Base-by-base conservation (phyloP, 2,113 vertebrate genomes). In the Clupea harengus region DNA sequence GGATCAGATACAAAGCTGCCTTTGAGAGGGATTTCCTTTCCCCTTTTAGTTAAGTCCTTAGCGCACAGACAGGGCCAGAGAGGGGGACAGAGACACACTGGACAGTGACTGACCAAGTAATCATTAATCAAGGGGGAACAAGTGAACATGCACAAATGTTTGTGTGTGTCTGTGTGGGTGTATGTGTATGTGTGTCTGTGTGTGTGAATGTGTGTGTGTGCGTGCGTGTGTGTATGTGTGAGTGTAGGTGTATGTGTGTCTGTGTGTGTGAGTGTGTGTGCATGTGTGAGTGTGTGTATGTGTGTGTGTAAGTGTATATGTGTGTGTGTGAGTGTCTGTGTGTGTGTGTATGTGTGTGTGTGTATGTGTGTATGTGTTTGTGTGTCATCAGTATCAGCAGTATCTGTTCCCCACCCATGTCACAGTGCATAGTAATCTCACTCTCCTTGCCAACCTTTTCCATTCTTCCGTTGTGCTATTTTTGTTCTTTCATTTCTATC, bases 1-100 rank as follows among this genome's bases (percentile, higher is more conserved):
- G 54, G 54, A 60, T 60, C 54, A 60, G 20, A 60, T 60, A 67
- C 64, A 67, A 67, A 67, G 64, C 64, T 67, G 64, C 64, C 64
- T 67, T 67, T 67, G 64, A 64, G 22, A 67, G n/a, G 25, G 64
- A 67, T 67, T 67, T 67, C 64, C 54, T 60, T 22, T 60, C 54
- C 54, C 18, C 54, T 60, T 60, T 60, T 60, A 60, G 54, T 60
- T 60, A 60, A 60, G 54, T 22, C 20, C 54, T 22, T 4, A 54
- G 13, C 52, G 18, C 52, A 60, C 18, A 60, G 20, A 60, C 3
- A 22, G 54, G 22, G 20, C 20, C 18, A 60, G 54, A 20, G 20
- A 60, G 54, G 6, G 18, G 18, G 54, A 60, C 10, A 52, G 54
- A 60, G 54, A 60, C 54, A 22, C 54, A 6, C 22, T 20, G 54